Evolutionary conservation across 1,140 invertebrate species (phyloP), one percentile per base, ranked within the genome.

Genomic region (Augochlora pura): DNA sequence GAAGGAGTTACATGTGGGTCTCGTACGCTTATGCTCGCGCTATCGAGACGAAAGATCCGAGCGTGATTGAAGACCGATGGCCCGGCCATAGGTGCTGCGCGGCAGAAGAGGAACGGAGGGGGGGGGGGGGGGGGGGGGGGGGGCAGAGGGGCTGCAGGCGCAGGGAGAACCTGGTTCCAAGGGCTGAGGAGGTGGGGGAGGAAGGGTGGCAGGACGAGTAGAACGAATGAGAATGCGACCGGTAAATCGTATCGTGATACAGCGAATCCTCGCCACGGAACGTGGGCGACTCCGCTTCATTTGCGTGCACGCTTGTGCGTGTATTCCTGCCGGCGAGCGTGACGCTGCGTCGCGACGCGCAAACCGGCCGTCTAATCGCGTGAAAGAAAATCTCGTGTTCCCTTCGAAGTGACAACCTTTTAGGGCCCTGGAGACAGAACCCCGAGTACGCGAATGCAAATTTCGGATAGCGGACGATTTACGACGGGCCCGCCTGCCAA

Each of bases 161-260:
- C 38, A 49, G 65, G 46, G 18, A 14, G 18, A 46, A 46, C 42
- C 42, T 21, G 49, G 49, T 52, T 14, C 42, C 10, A 46, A 52
- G 49, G 49, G 49, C 16, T 52, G 49, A 25, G 68, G 27, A 39
- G 52, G 49, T 57, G 42, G 25, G 42, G 73, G 84, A 86, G 84
- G 77, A 75, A 68, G 70, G 69, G 63, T 66, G 32, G 38, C 21
- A n/a, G 5, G 54, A n/a, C 54, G 18, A 21, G 54, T 57, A 59
- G 57, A 59, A 52, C 27, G 75, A 39, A 63, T 39, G 73, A 83
- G 78, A 83, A 74, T 69, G 87, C 86, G 84, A 85, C 81, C 85
- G 80, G 76, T 88, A 89, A 90, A 90, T 89, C 88, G 84, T 89
- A 90, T 87, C 88, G 81, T 87, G 87, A 89, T 89, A 86, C 85